Conservation (phyloP, 2,113 vertebrate species). For the Sakesphorus luctuosus region DNA sequence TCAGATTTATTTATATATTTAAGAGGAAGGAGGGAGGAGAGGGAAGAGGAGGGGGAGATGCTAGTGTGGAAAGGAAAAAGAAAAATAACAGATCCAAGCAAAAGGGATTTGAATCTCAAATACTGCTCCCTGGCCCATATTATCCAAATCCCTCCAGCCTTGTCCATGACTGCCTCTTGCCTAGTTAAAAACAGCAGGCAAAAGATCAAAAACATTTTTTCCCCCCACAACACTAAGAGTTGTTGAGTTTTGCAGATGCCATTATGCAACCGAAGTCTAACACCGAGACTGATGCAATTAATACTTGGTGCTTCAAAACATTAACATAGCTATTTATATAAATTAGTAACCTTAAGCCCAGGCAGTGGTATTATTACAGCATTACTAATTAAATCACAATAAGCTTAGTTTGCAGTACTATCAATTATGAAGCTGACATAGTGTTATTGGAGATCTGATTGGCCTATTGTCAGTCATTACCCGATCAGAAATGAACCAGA, state of each 20-base stretch:
- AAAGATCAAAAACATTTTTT: constrained; percentile 36
- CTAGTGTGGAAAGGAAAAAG: constrained; percentile 1
- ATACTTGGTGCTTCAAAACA: constrained; percentile 66
- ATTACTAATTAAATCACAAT: constrained; percentile 74
- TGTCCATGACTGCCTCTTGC: constrained; percentile 40
- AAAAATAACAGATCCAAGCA: constrained; percentile 62
- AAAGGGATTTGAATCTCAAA: constrained; percentile 70
- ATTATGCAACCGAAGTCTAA: constrained; percentile 39
- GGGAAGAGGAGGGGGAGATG: constrained; percentile 32
- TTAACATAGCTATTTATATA: constrained; percentile 70
- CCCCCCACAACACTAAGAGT: background rate
- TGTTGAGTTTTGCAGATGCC: constrained; percentile 50
- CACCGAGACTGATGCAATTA: constrained; percentile 58
- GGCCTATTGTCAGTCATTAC: constrained; percentile 57
- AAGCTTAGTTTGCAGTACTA: constrained; percentile 64
- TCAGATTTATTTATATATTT: constrained; percentile 76
- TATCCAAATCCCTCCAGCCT: constrained; percentile 63
- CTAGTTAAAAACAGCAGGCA: constrained; percentile 61
- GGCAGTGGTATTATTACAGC: constrained; percentile 56
- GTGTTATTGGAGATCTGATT: constrained; percentile 58
- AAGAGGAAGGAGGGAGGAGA: constrained; percentile 41
- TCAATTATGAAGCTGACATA: constrained; percentile 68
- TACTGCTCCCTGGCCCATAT: constrained; percentile 53
- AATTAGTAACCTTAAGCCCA: constrained; percentile 71
- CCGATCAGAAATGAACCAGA: constrained; percentile 31